Conservation (phyloP, 2,797 vertebrate species). For the Glyptemys insculpta region DNA sequence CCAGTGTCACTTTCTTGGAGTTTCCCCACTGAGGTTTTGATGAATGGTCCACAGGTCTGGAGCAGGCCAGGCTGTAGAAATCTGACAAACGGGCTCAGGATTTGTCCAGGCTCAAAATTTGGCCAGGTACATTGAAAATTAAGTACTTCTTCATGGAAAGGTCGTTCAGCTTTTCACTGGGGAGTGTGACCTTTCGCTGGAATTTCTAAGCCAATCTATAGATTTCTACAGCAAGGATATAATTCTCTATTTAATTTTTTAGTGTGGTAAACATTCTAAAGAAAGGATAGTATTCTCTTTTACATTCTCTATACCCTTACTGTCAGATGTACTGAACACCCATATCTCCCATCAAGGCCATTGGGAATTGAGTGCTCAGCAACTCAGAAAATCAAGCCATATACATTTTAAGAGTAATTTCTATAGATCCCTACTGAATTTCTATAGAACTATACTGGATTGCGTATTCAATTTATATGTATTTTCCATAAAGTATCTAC, state of each 20-base stretch:
- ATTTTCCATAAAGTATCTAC: not conserved
- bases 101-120: not conserved
- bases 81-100: not conserved
- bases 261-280: not conserved
- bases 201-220: not conserved
- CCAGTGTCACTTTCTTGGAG: not conserved
- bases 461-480: not conserved
- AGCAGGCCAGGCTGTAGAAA: not conserved
- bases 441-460: not conserved
- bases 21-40: not conserved
- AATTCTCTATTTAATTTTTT: not conserved
- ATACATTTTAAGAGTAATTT: conserved; percentile 10
- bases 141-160: not conserved
- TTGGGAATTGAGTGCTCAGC: not conserved
- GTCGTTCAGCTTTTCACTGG: not conserved
- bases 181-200: not conserved
- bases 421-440: not conserved
- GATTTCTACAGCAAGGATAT: not conserved
- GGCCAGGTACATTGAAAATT: not conserved
- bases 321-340: not conserved
- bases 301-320: not conserved
- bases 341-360: not conserved
- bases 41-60: not conserved
- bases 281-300: not conserved
- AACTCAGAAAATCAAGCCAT: not conserved